Evolutionary conservation across 2,797 vertebrate genomes (phyloP).

Genomic region (Sparus aurata): DNA sequence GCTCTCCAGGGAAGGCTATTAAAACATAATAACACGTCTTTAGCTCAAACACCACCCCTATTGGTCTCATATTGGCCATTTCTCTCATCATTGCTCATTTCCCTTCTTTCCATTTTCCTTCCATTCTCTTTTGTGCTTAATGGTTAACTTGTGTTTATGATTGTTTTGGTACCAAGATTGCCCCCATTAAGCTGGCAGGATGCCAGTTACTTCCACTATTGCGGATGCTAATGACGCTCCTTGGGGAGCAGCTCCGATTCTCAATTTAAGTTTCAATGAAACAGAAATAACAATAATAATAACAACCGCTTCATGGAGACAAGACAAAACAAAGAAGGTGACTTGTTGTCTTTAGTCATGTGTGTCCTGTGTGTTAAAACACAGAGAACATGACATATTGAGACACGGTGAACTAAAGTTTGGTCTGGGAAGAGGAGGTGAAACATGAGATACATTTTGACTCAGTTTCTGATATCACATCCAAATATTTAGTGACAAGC

Average conservation of each 20-base stretch:
- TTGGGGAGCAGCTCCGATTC: slow-evolving; percentile 28
- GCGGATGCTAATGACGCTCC: slow-evolving; percentile 36
- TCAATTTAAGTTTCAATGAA: slow-evolving; percentile 44
- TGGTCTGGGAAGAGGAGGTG: not conserved
- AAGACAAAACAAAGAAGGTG: slow-evolving; percentile 9
- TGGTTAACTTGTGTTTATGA: slow-evolving; percentile 25
- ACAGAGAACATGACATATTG: not conserved
- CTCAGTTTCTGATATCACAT: not conserved
- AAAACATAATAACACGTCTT: slow-evolving; percentile 43
- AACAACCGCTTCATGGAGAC: slow-evolving; percentile 18
- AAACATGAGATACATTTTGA: not conserved
- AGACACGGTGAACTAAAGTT: not conserved
- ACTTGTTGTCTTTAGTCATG: not conserved
- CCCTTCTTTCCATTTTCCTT: not conserved
- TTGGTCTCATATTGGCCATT: slow-evolving; percentile 12
- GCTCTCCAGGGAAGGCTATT: slow-evolving; percentile 37
- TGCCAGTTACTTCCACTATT: slow-evolving; percentile 35
- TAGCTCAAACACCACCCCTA: slow-evolving; percentile 7
- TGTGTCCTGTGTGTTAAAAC: not conserved
- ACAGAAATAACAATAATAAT: slow-evolving; percentile 16
- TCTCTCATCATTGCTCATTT: slow-evolving; percentile 20
- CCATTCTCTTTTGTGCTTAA: slow-evolving; percentile 14
- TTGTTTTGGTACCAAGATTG: slow-evolving; percentile 29
- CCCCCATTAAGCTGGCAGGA: slow-evolving; percentile 38
- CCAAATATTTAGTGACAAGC: slow-evolving; percentile 2